phyloP scores from a whole-genome alignment of 1,140 invertebrate species.

The Heterodera carotae region DNA sequence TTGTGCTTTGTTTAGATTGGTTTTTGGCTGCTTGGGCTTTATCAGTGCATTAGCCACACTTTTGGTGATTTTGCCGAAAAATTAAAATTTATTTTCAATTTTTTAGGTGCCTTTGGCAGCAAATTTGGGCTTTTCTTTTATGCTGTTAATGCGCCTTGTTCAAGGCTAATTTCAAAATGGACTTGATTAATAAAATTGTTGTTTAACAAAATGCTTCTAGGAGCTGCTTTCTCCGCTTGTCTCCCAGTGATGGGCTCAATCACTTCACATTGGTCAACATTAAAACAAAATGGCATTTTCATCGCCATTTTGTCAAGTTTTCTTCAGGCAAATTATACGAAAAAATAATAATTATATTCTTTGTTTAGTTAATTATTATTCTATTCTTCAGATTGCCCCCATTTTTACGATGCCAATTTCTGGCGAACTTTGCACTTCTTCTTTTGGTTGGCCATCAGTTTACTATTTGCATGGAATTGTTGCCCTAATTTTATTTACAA shows the following conservation, averaged over 20 bases:
- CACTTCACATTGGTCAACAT: slow-evolving; percentile 56
- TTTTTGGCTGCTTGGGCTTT: slow-evolving; percentile 46
- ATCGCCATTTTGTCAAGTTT: slow-evolving; percentile 55
- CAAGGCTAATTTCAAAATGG: slow-evolving; percentile 44
- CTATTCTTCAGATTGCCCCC: slow-evolving; percentile 50
- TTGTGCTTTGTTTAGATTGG: slow-evolving; percentile 20
- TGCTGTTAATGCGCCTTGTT: slow-evolving; percentile 55
- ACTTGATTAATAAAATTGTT: not conserved
- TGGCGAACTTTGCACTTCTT: slow-evolving; percentile 54
- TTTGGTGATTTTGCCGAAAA: slow-evolving; percentile 24
- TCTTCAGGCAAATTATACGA: slow-evolving; percentile 38
- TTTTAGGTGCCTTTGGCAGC: slow-evolving; percentile 50
- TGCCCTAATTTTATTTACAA: slow-evolving; percentile 51
- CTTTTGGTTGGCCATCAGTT: slow-evolving; percentile 51
- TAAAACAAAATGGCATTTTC: slow-evolving; percentile 57
- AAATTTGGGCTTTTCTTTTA: slow-evolving; percentile 41
- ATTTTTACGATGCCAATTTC: slow-evolving; percentile 60
- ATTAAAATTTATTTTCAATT: not conserved
- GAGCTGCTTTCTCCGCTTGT: slow-evolving; percentile 51
- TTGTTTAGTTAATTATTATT: slow-evolving; percentile 9
- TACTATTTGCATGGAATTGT: slow-evolving; percentile 59
- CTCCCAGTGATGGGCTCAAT: slow-evolving; percentile 54
- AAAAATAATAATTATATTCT: not conserved
- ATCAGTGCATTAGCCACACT: slow-evolving; percentile 54
- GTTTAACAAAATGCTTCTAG: slow-evolving; percentile 9